Conservation (phyloP, 2,888 invertebrate species). For the Rhagonycha lutea region DNA sequence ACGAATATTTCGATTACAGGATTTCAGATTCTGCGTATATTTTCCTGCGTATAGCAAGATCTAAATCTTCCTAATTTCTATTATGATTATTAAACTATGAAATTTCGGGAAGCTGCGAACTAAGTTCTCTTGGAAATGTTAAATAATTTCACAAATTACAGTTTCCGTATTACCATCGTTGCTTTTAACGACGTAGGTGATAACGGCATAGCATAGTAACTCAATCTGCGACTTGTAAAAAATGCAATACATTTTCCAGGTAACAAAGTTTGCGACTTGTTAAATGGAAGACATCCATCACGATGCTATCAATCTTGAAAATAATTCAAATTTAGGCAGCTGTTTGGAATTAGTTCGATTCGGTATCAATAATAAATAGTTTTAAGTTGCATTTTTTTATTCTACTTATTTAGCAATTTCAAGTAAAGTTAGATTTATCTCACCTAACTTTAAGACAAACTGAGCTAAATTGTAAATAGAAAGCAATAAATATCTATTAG, state of each 20-base stretch:
- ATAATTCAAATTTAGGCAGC: background rate
- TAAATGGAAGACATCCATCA: background rate
- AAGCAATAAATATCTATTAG: too few species aligned
- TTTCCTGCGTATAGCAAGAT: background rate
- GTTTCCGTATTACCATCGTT: background rate
- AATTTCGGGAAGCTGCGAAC: background rate
- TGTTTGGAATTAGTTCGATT: background rate
- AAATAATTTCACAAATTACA: background rate
- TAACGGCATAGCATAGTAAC: background rate
- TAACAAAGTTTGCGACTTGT: background rate
- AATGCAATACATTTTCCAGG: background rate
- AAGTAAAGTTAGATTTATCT: too few species aligned
- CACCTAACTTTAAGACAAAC: too few species aligned
- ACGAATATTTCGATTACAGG: background rate
- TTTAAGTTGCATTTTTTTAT: too few species aligned
- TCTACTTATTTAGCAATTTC: too few species aligned
- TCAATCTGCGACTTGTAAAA: background rate
- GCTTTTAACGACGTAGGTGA: background rate
- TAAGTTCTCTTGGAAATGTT: background rate
- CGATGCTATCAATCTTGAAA: background rate
- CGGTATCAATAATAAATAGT: too few species aligned
- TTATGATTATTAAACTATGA: background rate
- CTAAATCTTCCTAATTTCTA: background rate
- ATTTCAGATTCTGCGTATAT: background rate
- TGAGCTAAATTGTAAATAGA: too few species aligned